A percentile compares a stretch with the other conserved stretches of the same genome.
phyloP scores from a whole-genome alignment of 2,113 vertebrate species.

The Trogon melanurus region DNA sequence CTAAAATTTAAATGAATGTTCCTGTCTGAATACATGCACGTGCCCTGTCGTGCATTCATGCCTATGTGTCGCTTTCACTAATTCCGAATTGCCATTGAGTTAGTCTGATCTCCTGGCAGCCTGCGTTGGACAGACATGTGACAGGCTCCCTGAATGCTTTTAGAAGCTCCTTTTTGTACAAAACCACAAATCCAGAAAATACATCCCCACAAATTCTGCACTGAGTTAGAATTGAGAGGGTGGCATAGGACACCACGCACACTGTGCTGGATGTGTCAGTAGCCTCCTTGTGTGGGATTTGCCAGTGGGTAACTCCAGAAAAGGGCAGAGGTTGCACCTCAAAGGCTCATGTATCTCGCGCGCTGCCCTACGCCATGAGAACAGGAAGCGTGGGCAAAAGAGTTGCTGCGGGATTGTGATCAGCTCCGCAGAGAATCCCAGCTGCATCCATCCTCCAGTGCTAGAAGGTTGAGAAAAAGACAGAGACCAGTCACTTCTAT shows the following conservation, averaged over 20 bases:
- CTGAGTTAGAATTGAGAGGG: neutral
- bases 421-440: neutral
- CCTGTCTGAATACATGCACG: fast-evolving
- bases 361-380: fast-evolving
- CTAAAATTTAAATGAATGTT: neutral
- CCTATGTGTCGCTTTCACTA: neutral
- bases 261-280: neutral
- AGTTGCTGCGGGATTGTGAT: neutral
- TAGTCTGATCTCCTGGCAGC: neutral
- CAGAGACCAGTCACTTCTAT: neutral
- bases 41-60: neutral
- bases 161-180: neutral
- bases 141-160: neutral
- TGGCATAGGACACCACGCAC: neutral
- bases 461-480: neutral
- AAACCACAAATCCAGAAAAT: neutral
- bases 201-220: neutral
- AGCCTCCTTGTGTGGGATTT: neutral
- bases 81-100: neutral
- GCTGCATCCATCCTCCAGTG: neutral
- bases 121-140: neutral
- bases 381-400: neutral
- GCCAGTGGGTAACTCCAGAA: neutral
- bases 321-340: neutral
- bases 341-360: neutral